A percentile compares a stretch with the other conserved stretches of the same genome.
phyloP scores from a whole-genome alignment of 2,113 vertebrate genomes.

The Protomyctophum bolini region DNA sequence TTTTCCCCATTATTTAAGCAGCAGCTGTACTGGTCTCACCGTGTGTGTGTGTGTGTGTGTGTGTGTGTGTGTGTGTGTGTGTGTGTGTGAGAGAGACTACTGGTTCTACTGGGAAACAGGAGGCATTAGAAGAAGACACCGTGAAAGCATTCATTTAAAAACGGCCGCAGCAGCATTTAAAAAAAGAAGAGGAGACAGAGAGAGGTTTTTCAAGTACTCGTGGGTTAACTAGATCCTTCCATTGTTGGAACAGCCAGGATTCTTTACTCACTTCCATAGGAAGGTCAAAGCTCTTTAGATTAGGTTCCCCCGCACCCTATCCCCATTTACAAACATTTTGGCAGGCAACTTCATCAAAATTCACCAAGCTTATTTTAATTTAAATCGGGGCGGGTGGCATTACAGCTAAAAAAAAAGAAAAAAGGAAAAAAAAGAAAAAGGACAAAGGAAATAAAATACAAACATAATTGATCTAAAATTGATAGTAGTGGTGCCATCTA shows the following conservation, averaged over 20 bases:
- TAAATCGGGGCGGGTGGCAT: constrained; percentile 81
- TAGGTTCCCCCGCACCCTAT: constrained; percentile 45
- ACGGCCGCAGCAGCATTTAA: constrained; percentile 88
- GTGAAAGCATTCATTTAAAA: constrained; percentile 85
- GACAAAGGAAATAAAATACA: constrained; percentile 84
- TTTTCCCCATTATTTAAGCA: constrained; percentile 73
- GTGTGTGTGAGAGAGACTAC: constrained; percentile 10
- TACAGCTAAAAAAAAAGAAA: constrained; percentile 80
- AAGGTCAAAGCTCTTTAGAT: constrained; percentile 81
- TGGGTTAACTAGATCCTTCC: constrained; percentile 82
- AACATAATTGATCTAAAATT: constrained; percentile 86
- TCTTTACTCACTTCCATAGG: constrained; percentile 97
- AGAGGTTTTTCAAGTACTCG: constrained; percentile 86
- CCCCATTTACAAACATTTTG: constrained; percentile 81
- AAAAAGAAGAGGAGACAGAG: constrained; percentile 84
- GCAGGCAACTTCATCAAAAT: constrained; percentile 76
- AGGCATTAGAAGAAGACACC: constrained; percentile 71
- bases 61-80: no score
- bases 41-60: constrained; percentile 29
- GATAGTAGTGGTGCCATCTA: constrained; percentile 89
- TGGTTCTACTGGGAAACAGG: constrained; percentile 69
- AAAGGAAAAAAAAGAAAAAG: constrained; percentile 40
- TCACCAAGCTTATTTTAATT: constrained; percentile 61
- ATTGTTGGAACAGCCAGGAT: constrained; percentile 86
- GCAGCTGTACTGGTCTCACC: constrained; percentile 78